Evolutionary conservation across 2,113 vertebrate species (phyloP), one percentile per base, ranked within the genome.

Genomic region (Canis aureus): DNA sequence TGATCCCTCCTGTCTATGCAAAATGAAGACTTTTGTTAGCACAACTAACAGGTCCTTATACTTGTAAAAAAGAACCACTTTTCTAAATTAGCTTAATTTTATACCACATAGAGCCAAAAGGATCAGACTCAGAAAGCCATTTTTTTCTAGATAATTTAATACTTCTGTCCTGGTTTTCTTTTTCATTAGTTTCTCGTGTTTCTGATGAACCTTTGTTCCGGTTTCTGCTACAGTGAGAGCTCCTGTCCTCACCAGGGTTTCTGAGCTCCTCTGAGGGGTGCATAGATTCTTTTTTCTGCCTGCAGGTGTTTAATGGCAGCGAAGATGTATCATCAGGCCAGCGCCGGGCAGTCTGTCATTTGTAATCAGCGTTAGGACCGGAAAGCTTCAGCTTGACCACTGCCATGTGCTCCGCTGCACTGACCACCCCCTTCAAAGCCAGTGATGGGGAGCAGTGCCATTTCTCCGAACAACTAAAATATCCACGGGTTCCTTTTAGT

Each of bases 401-500:
- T 96, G 43, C 71, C 90, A 82, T 1, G 8, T 79, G 80, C 64
- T 27, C 66, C 4, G 3, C 5, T 0, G 7, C 59, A 73, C 38
- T 7, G 67, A 95, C 32, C 3, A 0, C 53, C 80, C 11, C 55
- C 81, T 74, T 35, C 76, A 91, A 2, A 0, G 3, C 49, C 1
- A 8, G 55, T 78, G 91, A 35, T 1, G 83, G 91, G 79, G 23
- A 60, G n/a, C 38, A 23, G 10, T 83, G 67, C 27, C 93, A 73
- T 74, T 5, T 98, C 83, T 91, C 95, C 91, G 79, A 93, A 96
- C 93, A 98, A 74, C 71, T 59, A 12, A 95, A 55, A 35, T 66
- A 85, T 89, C 81, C 89, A 96, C n/a, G 81, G 94, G 86, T 38
- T 95, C 29, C 51, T 95, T 97, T 95, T 95, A 79, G 67, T 92